Evolutionary conservation across 1,140 invertebrate genomes (phyloP).

Genomic region (Oncopeltus fasciatus): DNA sequence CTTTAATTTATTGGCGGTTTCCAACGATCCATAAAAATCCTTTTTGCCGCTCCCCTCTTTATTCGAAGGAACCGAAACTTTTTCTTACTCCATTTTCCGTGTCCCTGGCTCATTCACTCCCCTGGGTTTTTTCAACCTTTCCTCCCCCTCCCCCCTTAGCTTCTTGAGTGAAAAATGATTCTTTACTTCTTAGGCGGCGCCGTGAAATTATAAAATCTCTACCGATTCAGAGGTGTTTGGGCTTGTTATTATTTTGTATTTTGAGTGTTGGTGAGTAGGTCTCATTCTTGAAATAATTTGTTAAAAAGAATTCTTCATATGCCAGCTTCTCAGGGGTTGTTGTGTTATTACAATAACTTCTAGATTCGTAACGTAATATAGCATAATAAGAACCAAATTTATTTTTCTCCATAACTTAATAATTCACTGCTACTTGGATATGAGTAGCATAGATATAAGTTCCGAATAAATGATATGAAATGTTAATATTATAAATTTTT

Average conservation of each 20-base stretch:
- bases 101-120: conserved; percentile 6
- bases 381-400: too few species aligned
- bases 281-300: too few species aligned
- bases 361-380: too few species aligned
- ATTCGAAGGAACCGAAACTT: conserved; percentile 1
- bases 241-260: conserved; percentile 5
- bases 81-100: conserved; percentile 10
- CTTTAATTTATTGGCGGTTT: conserved; percentile 9
- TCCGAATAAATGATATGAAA: too few species aligned
- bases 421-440: too few species aligned
- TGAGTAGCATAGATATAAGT: too few species aligned
- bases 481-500: too few species aligned
- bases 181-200: background rate
- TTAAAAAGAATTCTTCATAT: too few species aligned
- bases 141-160: background rate
- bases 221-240: background rate
- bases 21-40: conserved; percentile 11
- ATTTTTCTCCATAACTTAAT: too few species aligned
- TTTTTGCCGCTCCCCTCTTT: background rate
- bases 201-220: background rate
- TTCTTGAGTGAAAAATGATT: background rate
- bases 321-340: too few species aligned
- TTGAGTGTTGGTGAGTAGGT: too few species aligned
- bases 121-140: background rate
- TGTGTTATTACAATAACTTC: too few species aligned